Base-by-base conservation (phyloP, 2,797 vertebrate genomes). In the Orientallactaga sibirica region DNA sequence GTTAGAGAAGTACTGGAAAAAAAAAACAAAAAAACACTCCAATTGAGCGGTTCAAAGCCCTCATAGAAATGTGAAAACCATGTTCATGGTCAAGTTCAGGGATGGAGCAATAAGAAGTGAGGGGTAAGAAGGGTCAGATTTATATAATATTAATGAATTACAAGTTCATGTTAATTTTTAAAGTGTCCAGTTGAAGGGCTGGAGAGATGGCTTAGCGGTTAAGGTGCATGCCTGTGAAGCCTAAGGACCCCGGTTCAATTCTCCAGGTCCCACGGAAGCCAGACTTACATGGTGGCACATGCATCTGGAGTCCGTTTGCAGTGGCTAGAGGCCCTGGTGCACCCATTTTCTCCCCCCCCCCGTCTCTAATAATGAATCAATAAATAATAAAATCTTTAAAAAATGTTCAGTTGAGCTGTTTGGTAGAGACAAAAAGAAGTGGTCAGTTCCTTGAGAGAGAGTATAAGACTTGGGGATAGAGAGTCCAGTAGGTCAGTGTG, bases 1-100 rank as follows among this genome's bases (percentile, higher is more conserved):
- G 71, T 73, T 62, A 89, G 66, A 67, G 62, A 89, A 77, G 62
- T 29, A 71, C 80, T 76, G 81, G 67, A 79, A 82, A 24, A 37
- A 37, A 37, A 37, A 37, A 37, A 2, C 33, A n/a, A n/a, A n/a
- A n/a, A 37, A 37, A 62, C 33, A 3, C 43, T 66, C 75, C 1
- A 5, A 18, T 70, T 85, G 86, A n/a, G 52, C 27, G 27, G 14
- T 71, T 68, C 41, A 25, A 1, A 1, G 71, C n/a, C 86, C 12
- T 93, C n/a, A 22, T 11, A 73, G 68, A 75, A 83, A 27, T 5
- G 48, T 0, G 2, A 61, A 88, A 74, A 25, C 73, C 24, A 20
- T 2, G 9, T 37, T 58, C 22, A 86, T 20, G 64, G 64, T 64
- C 25, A 67, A 83, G 24, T 75, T 86, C 41, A 81, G 71, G 29